phyloP scores from a whole-genome alignment of 2,113 vertebrate species.

The Psilopsiagon aurifrons region DNA sequence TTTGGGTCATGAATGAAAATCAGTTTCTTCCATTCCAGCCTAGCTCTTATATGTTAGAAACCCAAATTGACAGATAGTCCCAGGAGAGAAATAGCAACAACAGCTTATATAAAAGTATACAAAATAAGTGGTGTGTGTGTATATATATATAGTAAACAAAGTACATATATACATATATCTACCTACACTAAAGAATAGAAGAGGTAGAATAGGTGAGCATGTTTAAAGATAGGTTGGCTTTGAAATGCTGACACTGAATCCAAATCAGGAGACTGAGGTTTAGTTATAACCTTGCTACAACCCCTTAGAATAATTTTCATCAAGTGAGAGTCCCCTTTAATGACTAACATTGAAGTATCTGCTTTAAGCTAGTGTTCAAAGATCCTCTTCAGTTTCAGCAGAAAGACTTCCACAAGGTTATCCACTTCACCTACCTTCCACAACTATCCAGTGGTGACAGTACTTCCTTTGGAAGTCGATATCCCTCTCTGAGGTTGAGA shows the following conservation, averaged over 20 bases:
- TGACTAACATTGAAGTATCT: background rate
- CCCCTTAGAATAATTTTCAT: background rate
- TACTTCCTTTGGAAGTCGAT: background rate
- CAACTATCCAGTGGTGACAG: background rate
- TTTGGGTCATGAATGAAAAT: constrained; percentile 9
- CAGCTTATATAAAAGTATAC: background rate
- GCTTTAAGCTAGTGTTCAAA: background rate
- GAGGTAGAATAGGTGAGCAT: background rate
- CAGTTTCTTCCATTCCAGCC: background rate
- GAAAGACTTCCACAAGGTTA: background rate
- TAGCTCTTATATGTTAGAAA: background rate
- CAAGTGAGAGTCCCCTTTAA: background rate
- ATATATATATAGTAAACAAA: background rate
- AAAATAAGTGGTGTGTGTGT: background rate
- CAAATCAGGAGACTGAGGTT: accelerated
- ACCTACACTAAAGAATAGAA: background rate
- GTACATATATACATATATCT: background rate
- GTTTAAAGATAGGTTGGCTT: background rate
- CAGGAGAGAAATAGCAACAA: background rate
- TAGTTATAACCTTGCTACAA: background rate
- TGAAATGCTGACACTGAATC: background rate
- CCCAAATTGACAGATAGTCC: background rate
- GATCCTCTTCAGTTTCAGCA: background rate
- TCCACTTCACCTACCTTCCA: background rate
- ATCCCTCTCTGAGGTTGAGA: background rate